These are phyloP conservation scores for Apteryx owenii DNA, from an alignment of 2,113 vertebrate genomes.

Conservation along the genomic window DNA sequence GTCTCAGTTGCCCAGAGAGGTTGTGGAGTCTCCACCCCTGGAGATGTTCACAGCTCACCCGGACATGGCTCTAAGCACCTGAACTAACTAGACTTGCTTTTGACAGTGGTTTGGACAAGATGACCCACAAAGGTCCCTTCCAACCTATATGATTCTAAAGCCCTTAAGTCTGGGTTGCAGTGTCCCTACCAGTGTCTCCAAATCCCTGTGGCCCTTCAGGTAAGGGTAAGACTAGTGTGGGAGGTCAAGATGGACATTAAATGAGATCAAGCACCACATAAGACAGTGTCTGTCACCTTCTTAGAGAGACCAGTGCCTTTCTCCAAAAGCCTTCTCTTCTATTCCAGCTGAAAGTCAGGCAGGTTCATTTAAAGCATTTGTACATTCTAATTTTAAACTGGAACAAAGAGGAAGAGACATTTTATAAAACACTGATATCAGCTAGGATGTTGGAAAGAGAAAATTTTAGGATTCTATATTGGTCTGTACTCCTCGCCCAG, in stretches of 20 bases:
- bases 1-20: not conserved
- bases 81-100: not conserved
- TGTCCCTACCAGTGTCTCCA: not conserved
- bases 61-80: not conserved
- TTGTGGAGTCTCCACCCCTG: not conserved
- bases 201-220: not conserved
- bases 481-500: not conserved
- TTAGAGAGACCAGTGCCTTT: not conserved
- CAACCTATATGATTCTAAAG: not conserved
- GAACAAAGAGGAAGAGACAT: not conserved
- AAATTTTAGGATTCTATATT: not conserved
- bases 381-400: not conserved
- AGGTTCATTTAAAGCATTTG: not conserved
- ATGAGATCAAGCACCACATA: not conserved
- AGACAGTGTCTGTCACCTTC: not conserved
- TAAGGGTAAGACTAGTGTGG: not conserved
- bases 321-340: not conserved
- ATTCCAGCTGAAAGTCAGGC: not conserved
- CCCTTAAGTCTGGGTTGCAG: not conserved
- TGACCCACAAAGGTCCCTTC: not conserved
- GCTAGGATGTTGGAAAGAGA: not conserved
- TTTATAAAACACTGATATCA: not conserved
- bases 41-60: not conserved
- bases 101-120: not conserved
- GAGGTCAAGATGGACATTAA: not conserved